A percentile compares a stretch with the other conserved stretches of the same genome.
Evolutionary conservation across 2,888 invertebrate species (phyloP).

Genomic region (Oxyscelio sp.): DNA sequence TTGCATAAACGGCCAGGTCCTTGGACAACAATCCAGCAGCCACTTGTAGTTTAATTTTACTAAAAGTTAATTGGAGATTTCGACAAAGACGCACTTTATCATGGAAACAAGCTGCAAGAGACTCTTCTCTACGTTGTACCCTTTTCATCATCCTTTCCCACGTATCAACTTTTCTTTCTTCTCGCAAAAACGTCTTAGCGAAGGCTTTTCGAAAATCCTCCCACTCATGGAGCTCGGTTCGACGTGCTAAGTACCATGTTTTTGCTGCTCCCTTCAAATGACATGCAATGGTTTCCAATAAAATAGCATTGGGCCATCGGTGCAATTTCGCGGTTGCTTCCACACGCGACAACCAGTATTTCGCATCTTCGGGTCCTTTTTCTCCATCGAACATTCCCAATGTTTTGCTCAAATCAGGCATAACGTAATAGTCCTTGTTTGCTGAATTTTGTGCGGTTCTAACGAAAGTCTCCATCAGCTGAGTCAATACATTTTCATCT

Average conservation of each 20-base stretch:
- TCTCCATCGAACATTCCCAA: slow-evolving; percentile 17
- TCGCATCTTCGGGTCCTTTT: slow-evolving; percentile 16
- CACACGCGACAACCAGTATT: slow-evolving; percentile 7
- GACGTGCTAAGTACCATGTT: slow-evolving; percentile 39
- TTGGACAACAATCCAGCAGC: slow-evolving; percentile 39
- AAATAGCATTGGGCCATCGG: slow-evolving; percentile 33
- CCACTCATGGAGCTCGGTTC: neutral
- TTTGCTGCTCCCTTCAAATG: slow-evolving; percentile 55
- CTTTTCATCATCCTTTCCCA: slow-evolving; percentile 59
- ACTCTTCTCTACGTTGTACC: slow-evolving; percentile 42
- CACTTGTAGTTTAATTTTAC: slow-evolving; percentile 48
- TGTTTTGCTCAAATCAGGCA: slow-evolving; percentile 17
- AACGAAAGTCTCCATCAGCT: too few relatives aligned
- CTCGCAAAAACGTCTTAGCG: slow-evolving; percentile 44
- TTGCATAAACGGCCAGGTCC: slow-evolving; percentile 42
- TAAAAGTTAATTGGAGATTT: slow-evolving; percentile 33
- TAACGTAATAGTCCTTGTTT: slow-evolving; percentile 14
- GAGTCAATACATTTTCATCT: too few relatives aligned
- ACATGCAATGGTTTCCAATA: slow-evolving; percentile 53
- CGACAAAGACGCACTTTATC: slow-evolving; percentile 61
- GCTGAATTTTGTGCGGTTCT: too few relatives aligned
- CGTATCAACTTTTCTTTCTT: slow-evolving; percentile 29
- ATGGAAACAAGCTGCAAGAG: slow-evolving; percentile 50
- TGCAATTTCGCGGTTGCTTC: slow-evolving; percentile 18
- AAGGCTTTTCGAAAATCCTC: slow-evolving; percentile 32